Base-by-base conservation (phyloP, 1,140 invertebrate genomes). In the Danaus plexippus region DNA sequence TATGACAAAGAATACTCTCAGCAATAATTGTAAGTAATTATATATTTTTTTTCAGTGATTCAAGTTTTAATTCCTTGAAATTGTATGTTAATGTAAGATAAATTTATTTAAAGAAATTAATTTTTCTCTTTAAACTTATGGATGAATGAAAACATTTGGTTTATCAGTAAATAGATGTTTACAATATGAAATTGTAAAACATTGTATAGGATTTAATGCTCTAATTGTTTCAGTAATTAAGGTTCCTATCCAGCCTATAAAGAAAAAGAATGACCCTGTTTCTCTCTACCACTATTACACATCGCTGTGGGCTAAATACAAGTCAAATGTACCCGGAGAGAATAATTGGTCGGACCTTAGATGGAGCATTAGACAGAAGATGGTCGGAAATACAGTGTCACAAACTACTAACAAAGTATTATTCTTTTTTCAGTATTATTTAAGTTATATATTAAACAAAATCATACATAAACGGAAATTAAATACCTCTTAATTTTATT, bases 241-340 rank as follows among this genome's bases (percentile, higher is more conserved):
- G 77, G 80, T 87, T 15, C 76, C 76, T 11, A 81, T 75, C 57
- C 63, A 63, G 46, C 73, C 63, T 43, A 52, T 63, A n/a, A 77
- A 69, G 47, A 88, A 79, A 66, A 91, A 90, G 87, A 89, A 84
- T 64, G 93, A 94, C 77, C 93, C 93, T 47, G 93, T 94, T 2
- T 84, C 90, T 9, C 77, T 94, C 9, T 95, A 94, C 73, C 92
- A 94, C 50, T 90, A 93, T 59, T 95, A 94, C 71, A 89, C 92
- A 69, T 85, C 89, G 44, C 85, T 91, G 63, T 95, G 93, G 93
- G 89, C 90, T n/a, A 90, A 91, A 67, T 89, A 92, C 47, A 91
- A 90, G 67, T 67, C 80, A 3, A 89, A 91, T 73, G 88, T 94
- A 41, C 93, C 93, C 5, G 93, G 92, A 15, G 91, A 93, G 79